These are phyloP conservation scores for Cnemophilus loriae DNA, from an alignment of 2,113 vertebrate genomes.

Conservation along the genomic window DNA sequence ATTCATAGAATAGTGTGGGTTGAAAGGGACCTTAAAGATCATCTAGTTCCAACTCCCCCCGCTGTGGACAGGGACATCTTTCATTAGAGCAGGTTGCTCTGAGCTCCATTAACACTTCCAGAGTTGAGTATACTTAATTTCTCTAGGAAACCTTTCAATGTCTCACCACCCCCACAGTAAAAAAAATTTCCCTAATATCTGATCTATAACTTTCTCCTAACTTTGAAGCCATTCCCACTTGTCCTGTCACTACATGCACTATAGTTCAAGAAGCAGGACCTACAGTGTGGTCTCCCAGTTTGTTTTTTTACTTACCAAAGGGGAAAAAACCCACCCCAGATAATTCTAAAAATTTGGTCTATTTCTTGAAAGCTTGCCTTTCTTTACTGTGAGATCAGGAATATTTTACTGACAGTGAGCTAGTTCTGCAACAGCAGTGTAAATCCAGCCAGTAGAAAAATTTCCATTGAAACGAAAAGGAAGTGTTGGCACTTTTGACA, in stretches of 20 bases:
- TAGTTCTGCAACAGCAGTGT: neutral
- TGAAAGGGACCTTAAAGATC: neutral
- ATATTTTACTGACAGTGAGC: neutral
- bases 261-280: neutral
- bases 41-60: neutral
- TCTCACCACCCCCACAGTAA: neutral
- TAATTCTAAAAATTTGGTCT: neutral
- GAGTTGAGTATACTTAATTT: neutral
- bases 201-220: neutral
- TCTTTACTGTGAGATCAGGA: neutral
- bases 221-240: neutral
- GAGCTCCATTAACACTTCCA: neutral
- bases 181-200: neutral
- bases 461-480: neutral
- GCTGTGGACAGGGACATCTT: neutral
- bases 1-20: neutral
- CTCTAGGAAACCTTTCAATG: no score
- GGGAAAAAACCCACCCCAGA: rapidly evolving
- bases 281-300: neutral
- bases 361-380: neutral
- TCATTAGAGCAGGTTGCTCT: neutral
- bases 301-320: neutral
- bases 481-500: neutral
- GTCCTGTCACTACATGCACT: neutral
- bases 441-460: neutral